phyloP scores from a whole-genome alignment of 2,888 invertebrate species.

The Nomada ruficornis region DNA sequence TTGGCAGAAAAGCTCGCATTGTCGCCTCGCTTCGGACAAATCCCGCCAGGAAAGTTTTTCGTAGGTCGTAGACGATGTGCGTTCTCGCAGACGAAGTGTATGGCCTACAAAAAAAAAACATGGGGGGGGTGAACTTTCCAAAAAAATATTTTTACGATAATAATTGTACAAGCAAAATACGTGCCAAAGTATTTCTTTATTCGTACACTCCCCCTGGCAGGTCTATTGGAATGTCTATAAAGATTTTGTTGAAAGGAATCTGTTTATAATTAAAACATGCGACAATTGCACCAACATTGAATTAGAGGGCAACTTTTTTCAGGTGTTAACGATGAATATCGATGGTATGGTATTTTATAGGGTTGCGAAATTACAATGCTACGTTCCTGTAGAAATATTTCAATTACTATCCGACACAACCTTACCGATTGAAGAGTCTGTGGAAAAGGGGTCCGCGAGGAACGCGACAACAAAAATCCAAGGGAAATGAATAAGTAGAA shows the following conservation, averaged over 20 bases:
- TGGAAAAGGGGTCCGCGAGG: not conserved
- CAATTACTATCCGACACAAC: not conserved
- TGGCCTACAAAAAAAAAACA: not conserved
- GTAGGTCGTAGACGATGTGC: constrained; percentile 54
- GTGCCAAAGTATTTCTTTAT: constrained; percentile 80
- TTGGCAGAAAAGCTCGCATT: constrained; percentile 73
- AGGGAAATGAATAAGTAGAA: constrained; percentile 48
- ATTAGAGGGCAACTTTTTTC: not conserved
- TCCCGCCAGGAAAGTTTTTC: constrained; percentile 79
- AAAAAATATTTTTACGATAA: constrained; percentile 83
- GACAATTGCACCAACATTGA: too few relatives aligned
- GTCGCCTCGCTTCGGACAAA: constrained; percentile 80
- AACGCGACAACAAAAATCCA: constrained; percentile 39
- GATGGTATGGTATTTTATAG: not conserved
- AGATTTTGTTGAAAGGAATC: constrained; percentile 11
- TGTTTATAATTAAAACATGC: too few relatives aligned
- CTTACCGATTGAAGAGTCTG: not conserved
- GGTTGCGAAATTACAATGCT: too few relatives aligned
- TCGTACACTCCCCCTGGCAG: constrained; percentile 54
- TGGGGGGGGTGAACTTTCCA: constrained; percentile 69
- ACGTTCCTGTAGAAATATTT: not conserved
- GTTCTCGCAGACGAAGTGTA: constrained; percentile 26
- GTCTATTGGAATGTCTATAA: too few relatives aligned
- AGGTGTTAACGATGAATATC: not conserved
- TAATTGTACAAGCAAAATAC: constrained; percentile 83